Evolutionary conservation across 2,888 invertebrate species (phyloP).

Genomic region (Sarcophaga caerulescens): DNA sequence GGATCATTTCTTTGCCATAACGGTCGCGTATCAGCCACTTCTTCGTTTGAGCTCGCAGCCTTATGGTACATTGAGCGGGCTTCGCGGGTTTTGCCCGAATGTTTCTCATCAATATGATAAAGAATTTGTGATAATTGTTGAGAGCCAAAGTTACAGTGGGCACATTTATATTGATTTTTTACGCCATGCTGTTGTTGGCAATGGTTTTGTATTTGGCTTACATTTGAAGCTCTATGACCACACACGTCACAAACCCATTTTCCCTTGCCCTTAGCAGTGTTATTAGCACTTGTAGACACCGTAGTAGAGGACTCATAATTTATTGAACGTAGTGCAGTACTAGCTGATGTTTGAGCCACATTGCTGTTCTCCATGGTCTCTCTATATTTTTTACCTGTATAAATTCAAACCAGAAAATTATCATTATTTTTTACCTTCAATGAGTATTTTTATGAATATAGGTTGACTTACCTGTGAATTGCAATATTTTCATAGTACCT

Average conservation of each 20-base stretch:
- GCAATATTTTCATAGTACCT: conserved; percentile 57
- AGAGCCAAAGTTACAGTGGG: conserved; percentile 84
- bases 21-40: conserved; percentile 77
- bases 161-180: conserved; percentile 87
- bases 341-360: not conserved
- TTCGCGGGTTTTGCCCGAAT: conserved; percentile 79
- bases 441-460: not conserved
- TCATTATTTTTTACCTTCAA: not conserved
- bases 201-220: conserved; percentile 73
- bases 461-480: conserved; percentile 63
- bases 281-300: not conserved
- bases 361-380: conserved; percentile 36
- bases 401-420: not conserved
- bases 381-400: conserved; percentile 64
- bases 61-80: conserved; percentile 73
- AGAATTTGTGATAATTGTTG: conserved; percentile 83
- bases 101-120: conserved; percentile 84
- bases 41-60: conserved; percentile 60
- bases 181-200: conserved; percentile 83
- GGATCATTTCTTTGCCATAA: conserved; percentile 84
- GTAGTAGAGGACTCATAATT: conserved; percentile 18
- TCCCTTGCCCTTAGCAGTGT: conserved; percentile 65
- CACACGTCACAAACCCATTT: conserved; percentile 75
- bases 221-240: conserved; percentile 69
- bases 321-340: conserved; percentile 14